Conservation (phyloP, 2,888 invertebrate species). For the Margaritifera margaritifera region DNA sequence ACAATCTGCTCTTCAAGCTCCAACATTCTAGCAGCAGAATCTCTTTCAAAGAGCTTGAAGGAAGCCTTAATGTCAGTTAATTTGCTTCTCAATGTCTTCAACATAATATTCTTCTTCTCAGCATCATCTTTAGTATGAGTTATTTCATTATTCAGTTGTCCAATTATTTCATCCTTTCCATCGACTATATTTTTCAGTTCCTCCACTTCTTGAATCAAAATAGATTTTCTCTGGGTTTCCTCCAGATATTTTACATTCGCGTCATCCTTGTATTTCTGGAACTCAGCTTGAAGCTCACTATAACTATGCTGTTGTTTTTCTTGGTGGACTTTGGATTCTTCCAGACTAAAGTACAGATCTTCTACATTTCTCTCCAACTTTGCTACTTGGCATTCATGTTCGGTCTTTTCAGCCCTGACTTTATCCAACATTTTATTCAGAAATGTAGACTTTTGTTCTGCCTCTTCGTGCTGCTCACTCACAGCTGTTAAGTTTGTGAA, state of each 20-base stretch:
- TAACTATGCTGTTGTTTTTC: too few relatives aligned
- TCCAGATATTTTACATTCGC: neutral
- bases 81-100: constrained; percentile 17
- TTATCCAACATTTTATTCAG: constrained; percentile 1
- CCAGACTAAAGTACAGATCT: too few relatives aligned
- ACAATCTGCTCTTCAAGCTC: constrained; percentile 7
- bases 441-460: constrained; percentile 13
- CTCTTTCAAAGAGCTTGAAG: neutral
- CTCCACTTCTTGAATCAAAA: constrained; percentile 16
- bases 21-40: constrained; percentile 14
- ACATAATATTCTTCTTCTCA: neutral
- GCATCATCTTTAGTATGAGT: constrained; percentile 3
- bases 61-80: neutral
- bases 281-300: too few relatives aligned
- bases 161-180: constrained; percentile 19
- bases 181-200: constrained; percentile 20
- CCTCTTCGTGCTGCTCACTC: constrained; percentile 11
- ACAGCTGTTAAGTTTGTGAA: constrained; percentile 1
- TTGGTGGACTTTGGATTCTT: too few relatives aligned
- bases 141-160: constrained; percentile 16
- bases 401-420: neutral
- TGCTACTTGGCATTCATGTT: neutral
- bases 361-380: too few relatives aligned
- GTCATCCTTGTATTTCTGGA: neutral
- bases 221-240: neutral